Evolutionary conservation across 2,888 invertebrate species (phyloP).

Genomic region (Oscheius onirici): DNA sequence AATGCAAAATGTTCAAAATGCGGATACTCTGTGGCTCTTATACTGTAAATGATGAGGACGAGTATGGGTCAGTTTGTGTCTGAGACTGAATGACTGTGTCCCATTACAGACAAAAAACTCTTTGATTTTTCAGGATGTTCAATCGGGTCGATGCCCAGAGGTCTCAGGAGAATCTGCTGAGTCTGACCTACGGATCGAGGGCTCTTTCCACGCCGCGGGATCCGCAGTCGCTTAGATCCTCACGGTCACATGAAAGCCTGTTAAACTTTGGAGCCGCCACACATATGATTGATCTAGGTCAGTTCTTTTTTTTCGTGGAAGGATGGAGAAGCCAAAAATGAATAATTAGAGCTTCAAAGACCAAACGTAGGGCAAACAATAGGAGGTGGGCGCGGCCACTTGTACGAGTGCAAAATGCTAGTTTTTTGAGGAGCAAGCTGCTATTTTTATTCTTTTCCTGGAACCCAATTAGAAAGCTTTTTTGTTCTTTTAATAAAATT

Average conservation of each 20-base stretch:
- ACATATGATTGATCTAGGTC: conserved; percentile 68
- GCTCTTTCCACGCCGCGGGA: conserved; percentile 21
- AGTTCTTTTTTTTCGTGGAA: conserved; percentile 35
- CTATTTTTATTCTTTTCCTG: background rate
- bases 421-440: too few relatives aligned
- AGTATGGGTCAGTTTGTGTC: conserved; percentile 14
- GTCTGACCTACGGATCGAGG: conserved; percentile 36
- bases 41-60: conserved; percentile 33
- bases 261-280: conserved; percentile 64
- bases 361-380: too few relatives aligned
- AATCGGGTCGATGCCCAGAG: conserved; percentile 42
- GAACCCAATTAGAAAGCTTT: too few relatives aligned
- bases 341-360: too few relatives aligned
- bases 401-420: too few relatives aligned
- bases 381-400: too few relatives aligned
- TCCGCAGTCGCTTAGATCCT: conserved; percentile 41
- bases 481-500: too few relatives aligned
- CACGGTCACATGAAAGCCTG: conserved; percentile 69
- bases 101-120: background rate
- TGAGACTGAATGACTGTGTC: background rate
- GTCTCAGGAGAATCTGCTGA: conserved; percentile 32
- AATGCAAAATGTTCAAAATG: conserved; percentile 33
- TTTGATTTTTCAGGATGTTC: conserved; percentile 52
- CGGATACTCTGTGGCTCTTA: conserved; percentile 32
- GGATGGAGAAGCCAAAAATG: background rate